These are phyloP conservation scores for Eretmochelys imbricata DNA, from an alignment of 2,113 vertebrate species.

Conservation along the genomic window DNA sequence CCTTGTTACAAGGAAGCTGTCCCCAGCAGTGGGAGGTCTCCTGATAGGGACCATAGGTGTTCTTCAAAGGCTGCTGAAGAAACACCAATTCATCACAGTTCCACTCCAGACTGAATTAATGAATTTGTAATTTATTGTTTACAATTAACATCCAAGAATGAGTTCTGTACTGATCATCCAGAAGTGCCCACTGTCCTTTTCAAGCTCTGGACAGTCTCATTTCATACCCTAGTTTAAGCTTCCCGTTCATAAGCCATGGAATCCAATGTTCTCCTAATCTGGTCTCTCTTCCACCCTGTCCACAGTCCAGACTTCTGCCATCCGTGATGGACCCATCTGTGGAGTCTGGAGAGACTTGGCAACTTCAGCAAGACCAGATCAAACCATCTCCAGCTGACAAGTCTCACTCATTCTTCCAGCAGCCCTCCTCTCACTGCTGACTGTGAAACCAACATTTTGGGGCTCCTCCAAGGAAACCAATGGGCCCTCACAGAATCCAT, in stretches of 20 bases:
- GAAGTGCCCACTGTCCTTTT: neutral
- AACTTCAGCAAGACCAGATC: neutral
- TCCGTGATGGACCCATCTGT: neutral
- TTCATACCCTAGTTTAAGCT: neutral
- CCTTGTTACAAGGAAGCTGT: neutral
- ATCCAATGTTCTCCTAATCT: neutral
- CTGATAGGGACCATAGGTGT: neutral
- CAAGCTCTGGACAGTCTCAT: neutral
- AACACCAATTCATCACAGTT: neutral
- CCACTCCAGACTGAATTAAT: neutral
- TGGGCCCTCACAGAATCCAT: neutral
- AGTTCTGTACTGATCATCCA: neutral
- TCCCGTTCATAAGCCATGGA: neutral
- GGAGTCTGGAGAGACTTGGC: neutral
- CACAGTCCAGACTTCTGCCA: neutral
- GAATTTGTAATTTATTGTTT: neutral
- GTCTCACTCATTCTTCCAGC: neutral
- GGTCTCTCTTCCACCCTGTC: neutral
- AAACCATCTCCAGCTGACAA: neutral
- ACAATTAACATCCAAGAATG: neutral
- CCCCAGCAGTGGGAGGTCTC: neutral
- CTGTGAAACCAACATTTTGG: neutral
- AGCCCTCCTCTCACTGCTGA: neutral
- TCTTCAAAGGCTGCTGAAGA: neutral
- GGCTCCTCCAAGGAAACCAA: neutral